Evolutionary conservation across 2,888 invertebrate species (phyloP).

Genomic region (Dendrolimus houi): DNA sequence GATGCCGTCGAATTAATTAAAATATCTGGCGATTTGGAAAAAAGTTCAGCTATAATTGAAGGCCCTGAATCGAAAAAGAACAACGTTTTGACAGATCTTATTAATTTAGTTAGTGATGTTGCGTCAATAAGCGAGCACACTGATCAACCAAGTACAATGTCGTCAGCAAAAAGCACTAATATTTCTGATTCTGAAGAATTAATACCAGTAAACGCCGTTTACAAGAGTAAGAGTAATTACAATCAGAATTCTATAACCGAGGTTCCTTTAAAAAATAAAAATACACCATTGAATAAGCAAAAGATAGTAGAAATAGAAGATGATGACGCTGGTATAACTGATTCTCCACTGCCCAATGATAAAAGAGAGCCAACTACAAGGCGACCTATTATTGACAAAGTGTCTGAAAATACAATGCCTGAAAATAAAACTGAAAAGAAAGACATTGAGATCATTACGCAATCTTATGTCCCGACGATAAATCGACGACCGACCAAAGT

Average conservation of each 20-base stretch:
- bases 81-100: slow-evolving; percentile 54
- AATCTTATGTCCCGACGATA: slow-evolving; percentile 57
- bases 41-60: slow-evolving; percentile 47
- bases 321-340: slow-evolving; percentile 54
- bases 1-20: slow-evolving; percentile 57
- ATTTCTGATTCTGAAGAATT: slow-evolving; percentile 62
- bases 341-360: slow-evolving; percentile 52
- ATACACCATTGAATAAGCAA: slow-evolving; percentile 33
- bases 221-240: slow-evolving; percentile 63
- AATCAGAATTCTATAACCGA: slow-evolving; percentile 66
- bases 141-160: slow-evolving; percentile 23
- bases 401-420: slow-evolving; percentile 36
- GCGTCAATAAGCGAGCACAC: slow-evolving; percentile 61
- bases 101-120: slow-evolving; percentile 62
- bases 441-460: slow-evolving; percentile 61
- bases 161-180: slow-evolving; percentile 27
- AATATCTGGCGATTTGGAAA: slow-evolving; percentile 39
- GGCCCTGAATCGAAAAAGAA: slow-evolving; percentile 33
- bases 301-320: slow-evolving; percentile 58
- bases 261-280: slow-evolving; percentile 49
- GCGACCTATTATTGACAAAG: slow-evolving; percentile 60
- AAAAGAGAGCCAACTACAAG: slow-evolving; percentile 59
- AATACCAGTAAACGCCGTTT: slow-evolving; percentile 59
- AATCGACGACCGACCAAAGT: slow-evolving; percentile 58
- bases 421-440: slow-evolving; percentile 41